Base-by-base conservation (phyloP, 2,888 invertebrate species). In the Agapostemon virescens region DNA sequence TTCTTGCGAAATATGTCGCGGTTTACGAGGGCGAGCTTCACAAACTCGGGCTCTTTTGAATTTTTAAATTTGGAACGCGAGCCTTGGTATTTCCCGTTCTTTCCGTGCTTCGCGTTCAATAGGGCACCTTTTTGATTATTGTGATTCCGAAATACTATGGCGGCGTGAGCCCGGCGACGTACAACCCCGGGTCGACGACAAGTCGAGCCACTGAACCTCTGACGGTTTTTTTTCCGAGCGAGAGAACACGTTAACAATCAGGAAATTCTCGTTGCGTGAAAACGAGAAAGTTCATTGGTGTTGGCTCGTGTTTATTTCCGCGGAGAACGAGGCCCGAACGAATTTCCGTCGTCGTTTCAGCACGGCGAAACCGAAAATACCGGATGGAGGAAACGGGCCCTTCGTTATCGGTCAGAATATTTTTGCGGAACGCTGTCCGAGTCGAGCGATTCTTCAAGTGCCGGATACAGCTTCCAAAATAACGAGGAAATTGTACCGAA, bases 221-320 rank as follows among this genome's bases (percentile, higher is more conserved):
- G 49, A 17, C 40, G 33, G 30, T 55, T 42, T 33, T 74, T n/a
- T 36, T 63, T 42, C 74, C 67, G n/a, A 75, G 36, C 42, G 40
- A 75, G 64, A 55, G 64, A 26, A 20, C 75, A 45, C 69, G 36
- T 52, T 64, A 55, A 78, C 45, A 64, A 78, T 78, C 42, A 52
- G 66, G 42, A 69, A 69, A 45, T 69, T 42, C 23, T 38, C 42
- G 33, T 64, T 45, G 30, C 42, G 26, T 75, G 69, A 75, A 75
- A 78, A 78, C 45, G 40, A 20, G 40, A 20, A 36, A 36, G 69
- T 55, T 17, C 63, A 55, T 52, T 61, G 26, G 30, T 3, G 40
- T 49, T 49, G 40, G 40, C 40, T 42, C 36, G 38, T 40, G 42
- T 75, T 75, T 30, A 69, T 40, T 68, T 75, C 52, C 42, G 69